Conservation (phyloP, 2,797 vertebrate genomes). For the Columba guinea region DNA sequence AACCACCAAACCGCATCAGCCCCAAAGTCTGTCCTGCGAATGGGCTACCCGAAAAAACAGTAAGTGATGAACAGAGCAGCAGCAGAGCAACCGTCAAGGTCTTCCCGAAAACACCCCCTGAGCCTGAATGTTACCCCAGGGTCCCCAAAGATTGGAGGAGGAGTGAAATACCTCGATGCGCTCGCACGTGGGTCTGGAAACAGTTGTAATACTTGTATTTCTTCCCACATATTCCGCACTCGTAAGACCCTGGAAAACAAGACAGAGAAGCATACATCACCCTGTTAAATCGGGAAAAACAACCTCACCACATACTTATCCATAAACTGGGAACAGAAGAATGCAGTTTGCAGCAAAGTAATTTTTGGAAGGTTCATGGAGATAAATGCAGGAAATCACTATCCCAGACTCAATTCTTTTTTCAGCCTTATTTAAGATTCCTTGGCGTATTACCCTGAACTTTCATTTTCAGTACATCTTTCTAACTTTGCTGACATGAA, state of each 20-base stretch:
- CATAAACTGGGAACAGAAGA: neutral
- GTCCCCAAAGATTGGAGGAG: neutral
- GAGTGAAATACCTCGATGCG: conserved; percentile 89
- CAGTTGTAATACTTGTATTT: conserved; percentile 99
- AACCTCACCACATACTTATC: neutral
- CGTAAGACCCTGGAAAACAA: conserved; percentile 90
- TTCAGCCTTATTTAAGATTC: conserved; percentile 41
- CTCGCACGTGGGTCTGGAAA: conserved; percentile 97
- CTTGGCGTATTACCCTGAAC: conserved; percentile 10
- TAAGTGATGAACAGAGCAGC: neutral
- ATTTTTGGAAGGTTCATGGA: conserved; percentile 29
- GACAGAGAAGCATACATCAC: conserved; percentile 42
- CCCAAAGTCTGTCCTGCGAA: neutral
- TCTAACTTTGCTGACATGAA: conserved; percentile 29
- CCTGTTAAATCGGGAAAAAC: neutral
- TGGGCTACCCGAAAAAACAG: neutral
- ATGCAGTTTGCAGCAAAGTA: neutral
- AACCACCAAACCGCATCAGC: neutral
- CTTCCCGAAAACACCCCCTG: neutral
- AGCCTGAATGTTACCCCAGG: neutral
- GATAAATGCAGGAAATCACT: conserved; percentile 56
- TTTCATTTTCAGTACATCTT: conserved; percentile 28
- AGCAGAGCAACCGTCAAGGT: neutral
- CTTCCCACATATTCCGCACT: conserved; percentile 96
- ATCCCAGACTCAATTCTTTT: conserved; percentile 14